phyloP scores from a whole-genome alignment of 2,113 vertebrate genomes.

The Hippocampus mohnikei region DNA sequence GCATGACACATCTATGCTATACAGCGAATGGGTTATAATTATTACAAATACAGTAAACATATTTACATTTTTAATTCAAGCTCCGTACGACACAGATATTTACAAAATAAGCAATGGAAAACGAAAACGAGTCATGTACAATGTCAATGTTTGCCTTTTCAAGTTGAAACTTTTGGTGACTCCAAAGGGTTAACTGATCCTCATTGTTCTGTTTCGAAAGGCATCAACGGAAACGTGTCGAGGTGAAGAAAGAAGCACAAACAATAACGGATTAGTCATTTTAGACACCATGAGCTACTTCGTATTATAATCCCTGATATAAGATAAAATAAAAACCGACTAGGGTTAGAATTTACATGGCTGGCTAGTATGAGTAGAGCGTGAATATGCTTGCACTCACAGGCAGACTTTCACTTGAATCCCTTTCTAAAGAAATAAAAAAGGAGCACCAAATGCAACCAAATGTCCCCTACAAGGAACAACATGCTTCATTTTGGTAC shows the following conservation, averaged over 20 bases:
- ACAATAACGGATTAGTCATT: conserved; percentile 38
- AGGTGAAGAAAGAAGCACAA: conserved; percentile 56
- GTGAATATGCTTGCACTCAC: conserved; percentile 43
- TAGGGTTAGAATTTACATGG: conserved; percentile 40
- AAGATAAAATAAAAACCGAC: conserved; percentile 53
- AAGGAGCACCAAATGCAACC: conserved; percentile 71
- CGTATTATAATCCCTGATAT: conserved; percentile 74
- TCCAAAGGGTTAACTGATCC: conserved; percentile 51
- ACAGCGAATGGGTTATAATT: conserved; percentile 98
- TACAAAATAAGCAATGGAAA: conserved; percentile 96
- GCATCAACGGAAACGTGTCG: conserved; percentile 64
- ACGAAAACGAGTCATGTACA: conserved; percentile 89
- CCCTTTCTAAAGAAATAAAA: conserved; percentile 31
- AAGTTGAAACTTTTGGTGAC: conserved; percentile 24
- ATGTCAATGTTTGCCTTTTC: conserved; percentile 72
- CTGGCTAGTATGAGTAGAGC: conserved; percentile 36
- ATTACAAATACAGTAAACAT: conserved; percentile 99
- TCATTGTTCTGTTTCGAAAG: conserved; percentile 59
- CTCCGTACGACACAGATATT: conserved; percentile 95
- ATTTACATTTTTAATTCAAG: conserved; percentile 99
- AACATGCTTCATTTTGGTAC: conserved; percentile 45
- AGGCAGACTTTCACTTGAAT: conserved; percentile 62
- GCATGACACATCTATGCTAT: conserved; percentile 98
- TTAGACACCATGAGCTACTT: conserved; percentile 58
- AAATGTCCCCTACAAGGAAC: conserved; percentile 48